Evolutionary conservation across 2,113 vertebrate species (phyloP), one percentile per base, ranked within the genome.

Genomic region (Chamaetylas fuelleborni): DNA sequence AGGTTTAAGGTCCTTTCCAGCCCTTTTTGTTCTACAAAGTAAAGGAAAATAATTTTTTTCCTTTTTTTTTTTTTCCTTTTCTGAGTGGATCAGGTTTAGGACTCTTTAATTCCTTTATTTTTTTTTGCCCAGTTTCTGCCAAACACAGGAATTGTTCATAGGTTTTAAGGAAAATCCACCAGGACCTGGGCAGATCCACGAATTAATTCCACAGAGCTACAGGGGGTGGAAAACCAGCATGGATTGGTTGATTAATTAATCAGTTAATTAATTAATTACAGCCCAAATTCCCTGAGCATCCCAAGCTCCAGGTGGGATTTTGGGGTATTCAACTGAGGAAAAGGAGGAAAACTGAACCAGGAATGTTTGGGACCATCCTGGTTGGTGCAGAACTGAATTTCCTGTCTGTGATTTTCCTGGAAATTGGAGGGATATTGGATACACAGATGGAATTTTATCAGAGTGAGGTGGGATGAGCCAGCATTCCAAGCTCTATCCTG

Each of bases 401-500:
- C 6, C 58, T 6, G 29, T 7, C 20, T 19, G 45, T 8, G 16
- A 15, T 56, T 81, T 89, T 50, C 42, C n/a, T 28, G 40, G 62
- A 54, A 26, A 26, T 26, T 26, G 1, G 56, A 28, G 9, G 74
- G 26, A 9, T 4, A 18, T 38, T 10, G 83, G 38, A 3, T 50
- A 8, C 15, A 5, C 2, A 1, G 5, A 4, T 6, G 12, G 45
- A 10, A 17, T 36, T 12, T 36, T n/a, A 5, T 33, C 47, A 5
- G 20, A 5, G 48, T 24, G 45, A 20, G 20, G 11, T 50, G 14
- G 60, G 36, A 38, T 28, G 17, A 47, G 29, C 62, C 53, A 14
- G 3, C 33, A n/a, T 26, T 45, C 40, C 10, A 0, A 16, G 28
- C 43, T 53, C 2, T 6, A 26, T 54, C n/a, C 29, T 28, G 4